Evolutionary conservation across 2,888 invertebrate species (phyloP), one percentile per base, ranked within the genome.

Genomic region (Xiphydria camelus): DNA sequence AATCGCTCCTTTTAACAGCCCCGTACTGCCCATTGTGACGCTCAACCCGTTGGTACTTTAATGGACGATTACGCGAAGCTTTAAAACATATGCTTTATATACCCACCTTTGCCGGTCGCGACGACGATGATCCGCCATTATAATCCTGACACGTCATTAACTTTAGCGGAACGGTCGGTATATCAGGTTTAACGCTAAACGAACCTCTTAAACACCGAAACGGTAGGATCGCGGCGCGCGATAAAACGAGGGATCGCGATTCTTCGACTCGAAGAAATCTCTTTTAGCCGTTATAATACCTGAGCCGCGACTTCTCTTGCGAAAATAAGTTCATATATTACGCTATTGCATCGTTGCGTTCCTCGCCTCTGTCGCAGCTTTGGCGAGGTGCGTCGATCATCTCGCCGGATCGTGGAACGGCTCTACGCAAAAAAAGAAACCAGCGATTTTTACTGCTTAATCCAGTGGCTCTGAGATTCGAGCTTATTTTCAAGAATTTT

Each of bases 141-240:
- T 62, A 59, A 69, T 63, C 59, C 63, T 62, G 66, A 73, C 73
- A 73, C 73, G 70, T 73, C 73, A 68, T 74, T 73, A 73, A 73
- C 66, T 66, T 57, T 52, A 47, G 21, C 45, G 40, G 38, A 57
- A 53, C 41, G 51, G 37, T 42, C 44, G 39, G 34, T 17, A 34
- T 18, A 34, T 34, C 34, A 17, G 34, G 1, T 34, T 34, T 34
- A 34, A 34, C 34, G 60, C 56, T 57, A 47, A 63, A 54, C 59
- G 59, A 59, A 63, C 64, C 52, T 55, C 52, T 56, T 48, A 50
- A 63, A 61, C 61, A n/a, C n/a, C 57, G 50, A 62, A 63, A 63
- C 54, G 51, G 23, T 36, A 29, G 36, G 23, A n/a, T n/a, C 23
- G 23, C 23, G 6, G 7, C n/a, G 6, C 23, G 23, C n/a, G 23